These are phyloP conservation scores for Eutrigla gurnardus DNA, from an alignment of 2,797 vertebrate species.

Conservation along the genomic window DNA sequence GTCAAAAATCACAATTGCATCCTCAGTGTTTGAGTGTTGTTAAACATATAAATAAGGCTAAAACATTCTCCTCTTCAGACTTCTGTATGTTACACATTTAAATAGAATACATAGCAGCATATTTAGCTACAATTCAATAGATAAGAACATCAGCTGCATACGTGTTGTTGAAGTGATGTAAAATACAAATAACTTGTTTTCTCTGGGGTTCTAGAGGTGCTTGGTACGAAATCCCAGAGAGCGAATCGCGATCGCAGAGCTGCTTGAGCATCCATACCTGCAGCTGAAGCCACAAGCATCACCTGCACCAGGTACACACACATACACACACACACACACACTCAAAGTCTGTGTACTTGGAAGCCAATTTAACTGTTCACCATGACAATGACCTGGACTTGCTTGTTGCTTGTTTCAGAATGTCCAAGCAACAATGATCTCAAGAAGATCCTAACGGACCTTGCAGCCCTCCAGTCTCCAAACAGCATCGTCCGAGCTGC, in stretches of 20 bases:
- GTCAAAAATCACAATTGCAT: neutral
- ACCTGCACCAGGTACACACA: conserved; percentile 83
- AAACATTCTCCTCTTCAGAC: neutral
- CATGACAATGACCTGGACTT: neutral
- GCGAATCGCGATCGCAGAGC: conserved; percentile 91
- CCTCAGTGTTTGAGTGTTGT: neutral
- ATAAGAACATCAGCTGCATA: neutral
- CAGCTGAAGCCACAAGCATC: conserved; percentile 86
- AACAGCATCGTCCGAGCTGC: conserved; percentile 94
- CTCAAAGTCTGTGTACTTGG: neutral
- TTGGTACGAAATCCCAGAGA: conserved; percentile 93
- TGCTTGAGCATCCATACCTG: conserved; percentile 92
- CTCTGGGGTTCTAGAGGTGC: conserved; percentile 82
- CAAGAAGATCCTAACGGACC: conserved; percentile 91
- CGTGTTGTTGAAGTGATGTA: neutral
- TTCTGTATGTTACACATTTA: neutral
- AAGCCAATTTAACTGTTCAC: neutral
- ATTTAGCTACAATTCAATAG: neutral
- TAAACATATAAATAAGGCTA: neutral
- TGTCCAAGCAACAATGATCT: conserved; percentile 82
- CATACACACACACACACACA: conserved; percentile 26
- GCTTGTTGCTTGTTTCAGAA: conserved; percentile 47
- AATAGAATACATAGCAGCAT: neutral
- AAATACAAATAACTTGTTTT: neutral
- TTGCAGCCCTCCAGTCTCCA: conserved; percentile 94